phyloP scores from a whole-genome alignment of 2,888 invertebrate species.

The Lordiphosa fenestrarum region DNA sequence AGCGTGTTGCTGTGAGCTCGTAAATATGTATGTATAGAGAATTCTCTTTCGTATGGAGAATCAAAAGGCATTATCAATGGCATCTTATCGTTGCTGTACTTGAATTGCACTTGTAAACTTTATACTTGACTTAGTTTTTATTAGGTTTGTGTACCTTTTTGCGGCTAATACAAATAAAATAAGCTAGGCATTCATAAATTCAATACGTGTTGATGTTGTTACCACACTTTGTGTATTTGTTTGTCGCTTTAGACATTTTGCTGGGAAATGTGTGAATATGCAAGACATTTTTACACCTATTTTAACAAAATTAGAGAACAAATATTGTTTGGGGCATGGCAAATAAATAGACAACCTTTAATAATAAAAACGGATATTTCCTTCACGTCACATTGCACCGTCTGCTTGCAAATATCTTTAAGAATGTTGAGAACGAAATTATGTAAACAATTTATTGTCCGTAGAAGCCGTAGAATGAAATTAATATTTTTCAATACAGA shows the following conservation, averaged over 20 bases:
- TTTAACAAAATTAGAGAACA: not conserved
- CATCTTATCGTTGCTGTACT: constrained; percentile 2
- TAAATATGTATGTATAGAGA: constrained; percentile 4
- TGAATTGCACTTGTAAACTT: not conserved
- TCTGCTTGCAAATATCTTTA: no score
- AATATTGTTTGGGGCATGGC: no score
- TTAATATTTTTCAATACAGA: no score
- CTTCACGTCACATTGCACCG: no score
- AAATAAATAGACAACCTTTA: no score
- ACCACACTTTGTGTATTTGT: not conserved
- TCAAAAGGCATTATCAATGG: not conserved
- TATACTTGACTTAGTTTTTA: not conserved
- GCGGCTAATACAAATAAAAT: no score
- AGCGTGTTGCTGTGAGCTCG: constrained; percentile 7
- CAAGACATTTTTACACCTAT: not conserved
- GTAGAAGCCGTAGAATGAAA: no score
- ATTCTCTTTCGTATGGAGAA: not conserved
- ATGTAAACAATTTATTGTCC: no score
- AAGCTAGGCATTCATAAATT: not conserved
- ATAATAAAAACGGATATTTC: no score
- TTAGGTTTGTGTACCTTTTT: no score
- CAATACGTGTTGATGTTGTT: no score
- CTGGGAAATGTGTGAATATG: not conserved
- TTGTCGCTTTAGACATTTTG: not conserved
- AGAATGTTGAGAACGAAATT: no score